Evolutionary conservation across 2,113 vertebrate genomes (phyloP), one percentile per base, ranked within the genome.

Genomic region (Choloepus hoffmanni): DNA sequence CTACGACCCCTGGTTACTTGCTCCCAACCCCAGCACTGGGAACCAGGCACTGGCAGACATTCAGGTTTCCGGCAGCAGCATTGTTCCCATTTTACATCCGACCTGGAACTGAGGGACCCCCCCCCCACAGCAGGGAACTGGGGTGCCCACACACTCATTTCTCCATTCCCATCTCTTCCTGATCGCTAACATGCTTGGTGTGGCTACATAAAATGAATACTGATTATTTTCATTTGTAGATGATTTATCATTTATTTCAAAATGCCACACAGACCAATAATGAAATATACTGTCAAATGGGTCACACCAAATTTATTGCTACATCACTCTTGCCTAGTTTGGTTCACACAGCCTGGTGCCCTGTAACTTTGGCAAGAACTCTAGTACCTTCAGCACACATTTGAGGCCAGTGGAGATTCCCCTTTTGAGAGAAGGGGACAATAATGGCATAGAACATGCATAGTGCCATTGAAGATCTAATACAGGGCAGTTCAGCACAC

Each of bases 161-260:
- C 60, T 74, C 70, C n/a, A 65, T 26, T 28, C 65, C n/a, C 18
- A 65, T 5, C 88, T 72, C 62, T 48, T 94, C n/a, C n/a, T 33
- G 12, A 48, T 55, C 76, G 40, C n/a, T n/a, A 91, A 45, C 30
- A 68, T 48, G 16, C 24, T 82, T 68, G 28, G 26, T 62, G 63
- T 68, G 63, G 50, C 58, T 60, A 63, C 19, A 62, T 43, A 74
- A 45, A 36, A 58, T 50, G 30, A 87, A 74, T 15, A n/a, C 23
- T 85, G 10, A 43, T 70, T 21, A 24, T 10, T 67, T 84, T 84
- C 55, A 85, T 36, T 36, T 55, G 19, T 94, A 74, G 62, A 58
- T 87, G n/a, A 65, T 68, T 76, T 82, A 43, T 40, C 13, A 65
- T 50, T 76, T 86, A 92, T 81, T 81, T 81, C 73, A 88, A 65